These are phyloP conservation scores for Drosophila eugracilis DNA, from an alignment of 1,140 invertebrate species.

Conservation along the genomic window DNA sequence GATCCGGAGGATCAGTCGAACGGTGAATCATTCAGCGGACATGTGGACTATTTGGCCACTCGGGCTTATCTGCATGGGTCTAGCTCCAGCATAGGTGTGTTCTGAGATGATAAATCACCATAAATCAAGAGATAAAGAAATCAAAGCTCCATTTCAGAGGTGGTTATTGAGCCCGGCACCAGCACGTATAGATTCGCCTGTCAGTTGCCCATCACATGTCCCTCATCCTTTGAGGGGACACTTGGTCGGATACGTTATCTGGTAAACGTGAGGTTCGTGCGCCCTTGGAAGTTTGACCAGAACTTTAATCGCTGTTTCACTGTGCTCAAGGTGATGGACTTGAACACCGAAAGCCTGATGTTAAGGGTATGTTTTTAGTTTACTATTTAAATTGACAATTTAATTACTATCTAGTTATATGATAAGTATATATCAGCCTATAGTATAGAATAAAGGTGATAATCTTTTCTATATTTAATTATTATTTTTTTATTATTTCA, in stretches of 20 bases:
- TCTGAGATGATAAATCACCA: constrained; percentile 2
- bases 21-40: constrained; percentile 48
- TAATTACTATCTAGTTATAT: no score
- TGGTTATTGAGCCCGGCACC: constrained; percentile 84
- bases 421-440: background rate
- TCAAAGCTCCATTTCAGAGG: constrained; percentile 29
- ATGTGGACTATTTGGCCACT: constrained; percentile 75
- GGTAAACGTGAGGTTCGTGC: constrained; percentile 88
- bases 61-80: constrained; percentile 64
- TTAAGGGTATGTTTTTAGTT: constrained; percentile 61
- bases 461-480: no score
- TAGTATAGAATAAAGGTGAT: no score
- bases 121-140: constrained; percentile 5
- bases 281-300: constrained; percentile 91
- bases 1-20: constrained; percentile 38
- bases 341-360: constrained; percentile 87
- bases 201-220: constrained; percentile 86
- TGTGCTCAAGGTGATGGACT: constrained; percentile 89
- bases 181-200: constrained; percentile 87
- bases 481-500: constrained; percentile 19
- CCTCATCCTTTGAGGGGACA: constrained; percentile 90
- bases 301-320: constrained; percentile 89
- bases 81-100: constrained; percentile 41
- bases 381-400: no score
- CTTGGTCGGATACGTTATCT: constrained; percentile 89